Evolutionary conservation across 2,888 invertebrate genomes (phyloP).

Genomic region (Oasisia sp.): DNA sequence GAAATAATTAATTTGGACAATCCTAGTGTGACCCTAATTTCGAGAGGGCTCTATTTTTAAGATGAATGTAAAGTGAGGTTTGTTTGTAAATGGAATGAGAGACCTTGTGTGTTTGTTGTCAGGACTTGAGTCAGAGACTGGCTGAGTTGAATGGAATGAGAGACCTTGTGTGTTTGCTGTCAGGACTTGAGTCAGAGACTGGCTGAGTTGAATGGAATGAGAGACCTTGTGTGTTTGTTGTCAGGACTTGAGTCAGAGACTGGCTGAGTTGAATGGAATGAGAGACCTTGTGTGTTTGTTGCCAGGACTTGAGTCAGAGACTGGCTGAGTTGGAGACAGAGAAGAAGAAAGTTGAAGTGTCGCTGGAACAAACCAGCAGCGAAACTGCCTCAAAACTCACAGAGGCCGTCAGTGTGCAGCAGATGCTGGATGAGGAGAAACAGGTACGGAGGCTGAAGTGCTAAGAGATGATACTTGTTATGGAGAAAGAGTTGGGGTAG

Average conservation of each 20-base stretch:
- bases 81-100: no score
- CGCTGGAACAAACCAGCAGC: conserved; percentile 57
- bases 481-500: no score
- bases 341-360: conserved; percentile 43
- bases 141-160: no score
- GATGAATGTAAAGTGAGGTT: no score
- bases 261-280: conserved; percentile 22
- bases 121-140: conserved; percentile 30
- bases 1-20: no score
- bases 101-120: neutral
- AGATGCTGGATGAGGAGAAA: conserved; percentile 55
- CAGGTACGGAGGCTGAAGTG: conserved; percentile 48
- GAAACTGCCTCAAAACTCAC: conserved; percentile 52
- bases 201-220: no score
- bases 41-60: no score
- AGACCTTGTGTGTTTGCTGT: neutral
- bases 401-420: conserved; percentile 48
- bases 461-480: neutral
- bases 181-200: conserved; percentile 30
- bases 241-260: conserved; percentile 28
- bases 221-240: neutral
- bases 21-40: no score
- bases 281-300: neutral
- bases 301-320: conserved; percentile 28
- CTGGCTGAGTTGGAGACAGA: conserved; percentile 29